Conservation (phyloP, 2,113 vertebrate genomes). For the Heterotilapia buettikoferi region DNA sequence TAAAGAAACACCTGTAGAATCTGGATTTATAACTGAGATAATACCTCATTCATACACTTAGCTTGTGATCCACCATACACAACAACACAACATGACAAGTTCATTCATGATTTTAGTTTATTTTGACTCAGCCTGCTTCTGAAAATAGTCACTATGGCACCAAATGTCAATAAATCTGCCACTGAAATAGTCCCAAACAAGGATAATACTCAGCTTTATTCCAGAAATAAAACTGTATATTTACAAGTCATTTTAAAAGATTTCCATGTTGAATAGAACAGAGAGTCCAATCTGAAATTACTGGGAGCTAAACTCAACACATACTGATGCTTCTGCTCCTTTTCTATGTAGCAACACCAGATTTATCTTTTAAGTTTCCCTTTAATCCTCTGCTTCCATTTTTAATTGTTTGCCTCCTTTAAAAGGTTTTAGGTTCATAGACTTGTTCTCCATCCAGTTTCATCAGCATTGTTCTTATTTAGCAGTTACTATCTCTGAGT, state of each 20-base stretch:
- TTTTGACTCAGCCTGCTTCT: neutral
- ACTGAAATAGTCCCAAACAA: neutral
- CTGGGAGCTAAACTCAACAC: neutral
- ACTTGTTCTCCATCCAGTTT: neutral
- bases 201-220: neutral
- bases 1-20: neutral
- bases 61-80: neutral
- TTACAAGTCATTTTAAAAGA: neutral
- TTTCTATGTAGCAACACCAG: neutral
- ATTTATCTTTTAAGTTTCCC: neutral
- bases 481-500: neutral
- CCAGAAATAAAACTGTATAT: neutral
- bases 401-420: neutral
- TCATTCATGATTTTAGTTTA: neutral
- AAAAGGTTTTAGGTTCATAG: neutral
- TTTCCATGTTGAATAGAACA: rapidly evolving
- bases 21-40: neutral
- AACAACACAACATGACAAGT: neutral
- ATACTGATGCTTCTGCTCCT: neutral
- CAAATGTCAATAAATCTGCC: neutral
- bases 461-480: neutral
- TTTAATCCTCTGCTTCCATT: neutral
- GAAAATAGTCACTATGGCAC: neutral
- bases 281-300: neutral
- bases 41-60: rapidly evolving